Evolutionary conservation across 2,113 vertebrate species (phyloP).

Genomic region (Suncus etruscus): DNA sequence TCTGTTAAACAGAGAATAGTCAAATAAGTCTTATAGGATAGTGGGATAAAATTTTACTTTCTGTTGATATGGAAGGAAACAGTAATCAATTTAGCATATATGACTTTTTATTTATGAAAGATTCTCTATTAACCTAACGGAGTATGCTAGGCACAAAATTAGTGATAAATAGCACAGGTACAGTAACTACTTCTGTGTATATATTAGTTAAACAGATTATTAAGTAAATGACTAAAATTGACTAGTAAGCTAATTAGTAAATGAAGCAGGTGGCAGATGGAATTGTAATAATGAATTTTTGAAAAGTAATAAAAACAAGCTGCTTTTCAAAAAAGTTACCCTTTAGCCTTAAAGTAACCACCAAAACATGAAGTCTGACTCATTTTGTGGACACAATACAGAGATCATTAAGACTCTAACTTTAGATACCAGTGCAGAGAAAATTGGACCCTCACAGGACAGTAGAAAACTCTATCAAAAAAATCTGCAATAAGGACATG

Average conservation of each 20-base stretch:
- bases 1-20: slow-evolving; percentile 22
- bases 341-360: too few relatives aligned
- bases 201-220: slow-evolving; percentile 4
- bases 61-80: not conserved
- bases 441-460: too few relatives aligned
- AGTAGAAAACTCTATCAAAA: too few relatives aligned
- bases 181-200: not conserved
- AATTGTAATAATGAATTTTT: too few relatives aligned
- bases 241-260: slow-evolving; percentile 14
- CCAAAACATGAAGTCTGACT: too few relatives aligned
- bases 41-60: not conserved
- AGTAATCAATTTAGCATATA: not conserved
- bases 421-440: too few relatives aligned
- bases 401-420: too few relatives aligned
- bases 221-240: not conserved
- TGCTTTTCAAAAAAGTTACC: too few relatives aligned
- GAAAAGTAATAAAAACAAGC: too few relatives aligned
- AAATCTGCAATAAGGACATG: too few relatives aligned
- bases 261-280: not conserved
- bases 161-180: not conserved
- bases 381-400: too few relatives aligned
- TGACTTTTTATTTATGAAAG: not conserved
- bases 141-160: not conserved
- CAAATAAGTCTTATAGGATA: not conserved
- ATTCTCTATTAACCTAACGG: not conserved